Percentiles rank a stretch among this genome's conserved stretches.
phyloP scores from a whole-genome alignment of 2,888 invertebrate genomes.

The Catonia carolina region DNA sequence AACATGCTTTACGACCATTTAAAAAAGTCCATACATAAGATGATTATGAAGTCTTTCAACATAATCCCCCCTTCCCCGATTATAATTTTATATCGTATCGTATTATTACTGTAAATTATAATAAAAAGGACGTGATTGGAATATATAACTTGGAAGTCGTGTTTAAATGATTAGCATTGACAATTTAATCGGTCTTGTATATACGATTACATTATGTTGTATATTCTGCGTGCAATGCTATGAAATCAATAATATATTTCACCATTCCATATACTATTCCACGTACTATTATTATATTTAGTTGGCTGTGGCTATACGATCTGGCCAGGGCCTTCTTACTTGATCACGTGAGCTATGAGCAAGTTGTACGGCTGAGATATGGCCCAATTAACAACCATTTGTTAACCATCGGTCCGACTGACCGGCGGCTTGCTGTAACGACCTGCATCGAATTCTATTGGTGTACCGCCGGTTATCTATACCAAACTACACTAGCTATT shows the following conservation, averaged over 20 bases:
- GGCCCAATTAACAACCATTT: constrained; percentile 9
- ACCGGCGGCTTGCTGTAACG: no score
- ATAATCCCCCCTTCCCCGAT: no score
- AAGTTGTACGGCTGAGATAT: background rate
- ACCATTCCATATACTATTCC: background rate
- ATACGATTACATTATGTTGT: no score
- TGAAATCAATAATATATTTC: constrained; percentile 11
- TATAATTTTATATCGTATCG: constrained; percentile 2
- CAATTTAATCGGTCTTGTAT: constrained; percentile 10
- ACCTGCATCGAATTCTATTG: no score
- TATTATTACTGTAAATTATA: constrained; percentile 6
- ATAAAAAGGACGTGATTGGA: constrained; percentile 1
- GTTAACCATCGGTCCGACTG: background rate
- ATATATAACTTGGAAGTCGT: constrained; percentile 1
- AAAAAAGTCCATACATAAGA: background rate
- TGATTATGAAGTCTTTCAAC: constrained; percentile 5
- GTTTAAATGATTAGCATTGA: constrained; percentile 11
- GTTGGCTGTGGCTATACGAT: no score
- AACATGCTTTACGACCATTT: no score
- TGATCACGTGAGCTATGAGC: no score
- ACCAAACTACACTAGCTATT: no score
- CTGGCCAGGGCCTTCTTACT: no score
- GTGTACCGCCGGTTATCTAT: no score
- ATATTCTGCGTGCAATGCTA: constrained; percentile 2
- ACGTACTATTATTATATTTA: no score